phyloP scores from a whole-genome alignment of 2,888 invertebrate species.

The Pterostichus niger region DNA sequence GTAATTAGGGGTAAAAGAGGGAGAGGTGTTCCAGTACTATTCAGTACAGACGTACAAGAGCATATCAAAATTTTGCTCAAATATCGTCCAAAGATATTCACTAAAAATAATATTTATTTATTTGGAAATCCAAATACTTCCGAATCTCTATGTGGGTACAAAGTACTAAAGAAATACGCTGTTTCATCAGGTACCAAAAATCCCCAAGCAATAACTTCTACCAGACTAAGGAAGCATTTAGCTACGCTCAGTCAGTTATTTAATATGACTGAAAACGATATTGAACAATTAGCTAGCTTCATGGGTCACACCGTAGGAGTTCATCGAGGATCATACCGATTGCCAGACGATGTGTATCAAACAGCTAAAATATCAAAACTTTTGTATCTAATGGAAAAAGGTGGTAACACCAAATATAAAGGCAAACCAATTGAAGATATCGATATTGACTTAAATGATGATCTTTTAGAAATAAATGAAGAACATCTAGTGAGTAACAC shows the following conservation, averaged over 20 bases:
- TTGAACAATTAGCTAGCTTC: constrained; percentile 70
- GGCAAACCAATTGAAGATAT: constrained; percentile 69
- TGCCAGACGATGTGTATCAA: constrained; percentile 69
- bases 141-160: constrained; percentile 68
- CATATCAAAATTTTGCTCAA: constrained; percentile 68
- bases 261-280: constrained; percentile 69
- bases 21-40: constrained; percentile 70
- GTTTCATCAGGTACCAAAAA: constrained; percentile 67
- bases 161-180: constrained; percentile 69
- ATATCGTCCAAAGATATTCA: constrained; percentile 64
- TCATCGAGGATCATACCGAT: constrained; percentile 69
- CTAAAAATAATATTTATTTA: constrained; percentile 67
- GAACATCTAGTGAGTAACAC: constrained; percentile 55
- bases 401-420: constrained; percentile 67
- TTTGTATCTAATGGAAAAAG: constrained; percentile 68
- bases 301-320: constrained; percentile 71
- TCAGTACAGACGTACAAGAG: constrained; percentile 69
- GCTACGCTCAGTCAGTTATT: constrained; percentile 69
- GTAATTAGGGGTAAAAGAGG: constrained; percentile 70
- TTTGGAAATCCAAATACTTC: constrained; percentile 67
- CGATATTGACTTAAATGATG: constrained; percentile 63
- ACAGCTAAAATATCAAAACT: constrained; percentile 69
- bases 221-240: constrained; percentile 70
- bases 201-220: constrained; percentile 69
- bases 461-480: constrained; percentile 53